Evolutionary conservation across 2,797 vertebrate species (phyloP).

Genomic region (Sebastes steindachneri): DNA sequence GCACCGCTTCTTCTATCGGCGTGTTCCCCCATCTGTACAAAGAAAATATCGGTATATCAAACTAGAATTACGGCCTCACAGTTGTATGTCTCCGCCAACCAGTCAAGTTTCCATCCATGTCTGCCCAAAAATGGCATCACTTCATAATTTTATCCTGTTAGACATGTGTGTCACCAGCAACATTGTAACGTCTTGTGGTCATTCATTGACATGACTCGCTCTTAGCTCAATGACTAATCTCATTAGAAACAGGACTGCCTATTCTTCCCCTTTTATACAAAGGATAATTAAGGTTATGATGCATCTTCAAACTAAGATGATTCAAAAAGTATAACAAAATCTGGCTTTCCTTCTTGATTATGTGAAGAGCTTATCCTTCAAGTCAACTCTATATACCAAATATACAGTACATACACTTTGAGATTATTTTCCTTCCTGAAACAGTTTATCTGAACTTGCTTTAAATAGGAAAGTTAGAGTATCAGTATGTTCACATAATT

Average conservation of each 20-base stretch:
- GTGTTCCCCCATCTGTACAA: constrained; percentile 94
- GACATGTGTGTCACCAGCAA: too few relatives aligned
- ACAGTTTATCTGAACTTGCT: neutral
- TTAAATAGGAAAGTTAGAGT: neutral
- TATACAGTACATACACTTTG: neutral
- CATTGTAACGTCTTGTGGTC: too few relatives aligned
- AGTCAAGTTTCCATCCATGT: too few relatives aligned
- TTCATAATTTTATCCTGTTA: too few relatives aligned
- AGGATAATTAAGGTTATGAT: neutral
- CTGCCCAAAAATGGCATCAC: too few relatives aligned
- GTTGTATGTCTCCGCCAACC: too few relatives aligned
- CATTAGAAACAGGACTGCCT: neutral
- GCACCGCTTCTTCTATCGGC: constrained; percentile 94
- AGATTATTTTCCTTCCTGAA: neutral
- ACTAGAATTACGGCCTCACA: too few relatives aligned
- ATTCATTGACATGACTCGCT: too few relatives aligned
- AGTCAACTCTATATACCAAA: neutral
- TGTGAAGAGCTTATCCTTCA: neutral
- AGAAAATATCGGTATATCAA: neutral
- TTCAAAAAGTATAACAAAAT: neutral
- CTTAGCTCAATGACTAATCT: neutral
- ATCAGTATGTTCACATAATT: neutral
- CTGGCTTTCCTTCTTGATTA: neutral
- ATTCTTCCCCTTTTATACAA: neutral
- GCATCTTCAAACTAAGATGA: too few relatives aligned